Conservation (phyloP, 2,113 vertebrate genomes). For the Entosphenus tridentatus region DNA sequence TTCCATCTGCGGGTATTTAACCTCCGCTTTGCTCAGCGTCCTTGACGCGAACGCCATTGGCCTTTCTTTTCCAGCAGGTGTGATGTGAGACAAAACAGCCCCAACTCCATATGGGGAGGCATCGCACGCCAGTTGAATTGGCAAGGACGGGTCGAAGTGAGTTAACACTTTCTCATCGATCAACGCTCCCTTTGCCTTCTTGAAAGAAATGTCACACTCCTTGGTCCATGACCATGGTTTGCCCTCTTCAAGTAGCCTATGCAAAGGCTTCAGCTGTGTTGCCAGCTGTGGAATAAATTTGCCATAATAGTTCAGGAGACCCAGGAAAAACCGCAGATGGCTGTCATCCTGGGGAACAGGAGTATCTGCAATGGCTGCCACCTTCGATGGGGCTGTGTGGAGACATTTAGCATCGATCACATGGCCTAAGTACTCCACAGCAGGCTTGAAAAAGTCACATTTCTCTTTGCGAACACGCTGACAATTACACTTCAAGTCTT, state of each 20-base stretch:
- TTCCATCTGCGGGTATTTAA: conserved; percentile 15
- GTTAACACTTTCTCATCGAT: conserved; percentile 22
- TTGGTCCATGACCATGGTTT: conserved; percentile 21
- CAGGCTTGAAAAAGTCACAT: conserved; percentile 6
- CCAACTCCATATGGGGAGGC: conserved; percentile 23
- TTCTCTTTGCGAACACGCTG: background rate
- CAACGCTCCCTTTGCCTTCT: conserved; percentile 21
- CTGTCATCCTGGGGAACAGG: background rate
- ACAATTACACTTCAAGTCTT: background rate
- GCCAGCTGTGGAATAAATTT: conserved; percentile 14
- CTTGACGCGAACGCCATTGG: conserved; percentile 16
- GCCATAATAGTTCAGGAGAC: conserved; percentile 8
- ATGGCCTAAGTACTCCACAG: background rate
- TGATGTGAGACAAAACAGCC: conserved; percentile 19
- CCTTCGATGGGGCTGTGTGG: conserved; percentile 5
- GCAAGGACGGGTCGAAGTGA: conserved; percentile 20
- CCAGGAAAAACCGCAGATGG: conserved; percentile 3
- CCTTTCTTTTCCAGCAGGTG: conserved; percentile 25
- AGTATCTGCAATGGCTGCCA: background rate
- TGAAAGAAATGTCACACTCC: conserved; percentile 22
- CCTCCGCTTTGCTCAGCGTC: conserved; percentile 16
- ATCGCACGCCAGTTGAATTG: conserved; percentile 26
- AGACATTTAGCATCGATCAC: background rate
- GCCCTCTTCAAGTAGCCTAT: conserved; percentile 12
- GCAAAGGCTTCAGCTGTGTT: conserved; percentile 16